Conservation (phyloP, 2,113 vertebrate genomes). For the Rhagologus leucostigma region DNA sequence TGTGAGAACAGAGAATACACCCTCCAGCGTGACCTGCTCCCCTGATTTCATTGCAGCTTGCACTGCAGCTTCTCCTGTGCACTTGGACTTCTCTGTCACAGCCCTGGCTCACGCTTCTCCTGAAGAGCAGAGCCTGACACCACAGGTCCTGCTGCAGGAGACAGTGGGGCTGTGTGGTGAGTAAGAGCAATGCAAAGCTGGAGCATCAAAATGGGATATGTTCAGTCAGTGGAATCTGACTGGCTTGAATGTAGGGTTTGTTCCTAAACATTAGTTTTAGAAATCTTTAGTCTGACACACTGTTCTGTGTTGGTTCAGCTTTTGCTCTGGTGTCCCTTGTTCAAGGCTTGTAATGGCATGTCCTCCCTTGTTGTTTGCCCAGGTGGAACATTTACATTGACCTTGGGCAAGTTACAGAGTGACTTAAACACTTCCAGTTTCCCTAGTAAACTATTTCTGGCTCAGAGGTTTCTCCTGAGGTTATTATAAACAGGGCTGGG, state of each 20-base stretch:
- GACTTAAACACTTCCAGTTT: constrained; percentile 7
- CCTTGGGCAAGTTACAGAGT: not conserved
- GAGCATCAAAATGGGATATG: not conserved
- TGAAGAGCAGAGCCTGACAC: not conserved
- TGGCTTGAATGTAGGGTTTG: not conserved
- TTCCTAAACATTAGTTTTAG: not conserved
- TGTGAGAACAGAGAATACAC: not conserved
- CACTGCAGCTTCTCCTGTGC: not conserved
- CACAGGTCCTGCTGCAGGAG: not conserved
- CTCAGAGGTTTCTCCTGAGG: not conserved
- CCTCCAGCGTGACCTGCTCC: not conserved
- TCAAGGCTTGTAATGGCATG: not conserved
- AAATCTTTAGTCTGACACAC: not conserved
- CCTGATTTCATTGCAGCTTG: not conserved
- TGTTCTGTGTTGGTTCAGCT: not conserved
- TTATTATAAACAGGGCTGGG: constrained; percentile 13
- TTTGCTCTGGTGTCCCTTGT: not conserved
- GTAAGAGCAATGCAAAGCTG: not conserved
- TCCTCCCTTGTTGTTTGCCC: not conserved
- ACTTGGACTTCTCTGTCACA: not conserved
- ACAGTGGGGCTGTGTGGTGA: fast-evolving
- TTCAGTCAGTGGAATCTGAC: not conserved
- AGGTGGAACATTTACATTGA: not conserved
- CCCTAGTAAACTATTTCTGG: constrained; percentile 12
- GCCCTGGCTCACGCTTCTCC: not conserved